A percentile compares a stretch with the other conserved stretches of the same genome.
phyloP scores from a whole-genome alignment of 2,797 vertebrate genomes.

The Nyctibius grandis region DNA sequence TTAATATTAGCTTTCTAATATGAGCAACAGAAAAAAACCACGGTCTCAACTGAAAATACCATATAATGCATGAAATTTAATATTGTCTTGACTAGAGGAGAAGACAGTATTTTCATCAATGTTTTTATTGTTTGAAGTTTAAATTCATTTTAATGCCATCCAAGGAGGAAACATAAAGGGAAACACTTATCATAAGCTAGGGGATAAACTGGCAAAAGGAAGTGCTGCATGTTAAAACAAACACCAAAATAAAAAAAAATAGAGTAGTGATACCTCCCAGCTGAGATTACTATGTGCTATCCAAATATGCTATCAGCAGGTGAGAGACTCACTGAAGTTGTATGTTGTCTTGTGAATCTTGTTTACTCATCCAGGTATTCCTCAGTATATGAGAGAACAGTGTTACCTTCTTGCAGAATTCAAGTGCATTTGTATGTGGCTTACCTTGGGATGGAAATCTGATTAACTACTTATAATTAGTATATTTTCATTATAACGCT shows the following conservation, averaged over 20 bases:
- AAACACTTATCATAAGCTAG: background rate
- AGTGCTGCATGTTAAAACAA: background rate
- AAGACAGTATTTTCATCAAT: background rate
- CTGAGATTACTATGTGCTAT: background rate
- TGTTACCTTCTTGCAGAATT: background rate
- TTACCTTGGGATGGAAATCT: background rate
- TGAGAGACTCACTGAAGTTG: background rate
- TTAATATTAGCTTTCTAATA: background rate
- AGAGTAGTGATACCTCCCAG: background rate
- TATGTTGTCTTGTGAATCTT: background rate
- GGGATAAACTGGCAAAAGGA: background rate
- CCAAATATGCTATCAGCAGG: background rate
- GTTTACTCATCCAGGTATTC: background rate
- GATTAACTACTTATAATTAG: background rate
- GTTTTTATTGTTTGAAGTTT: background rate
- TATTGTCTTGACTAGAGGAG: background rate
- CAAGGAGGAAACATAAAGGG: background rate
- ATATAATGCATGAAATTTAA: background rate
- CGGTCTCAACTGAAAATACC: background rate
- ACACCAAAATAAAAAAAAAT: background rate
- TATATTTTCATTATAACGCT: background rate
- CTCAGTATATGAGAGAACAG: background rate
- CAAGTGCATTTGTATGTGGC: background rate
- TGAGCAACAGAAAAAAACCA: background rate
- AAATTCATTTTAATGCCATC: background rate